Base-by-base conservation (phyloP, 2,113 vertebrate species). In the Epinephelus moara region DNA sequence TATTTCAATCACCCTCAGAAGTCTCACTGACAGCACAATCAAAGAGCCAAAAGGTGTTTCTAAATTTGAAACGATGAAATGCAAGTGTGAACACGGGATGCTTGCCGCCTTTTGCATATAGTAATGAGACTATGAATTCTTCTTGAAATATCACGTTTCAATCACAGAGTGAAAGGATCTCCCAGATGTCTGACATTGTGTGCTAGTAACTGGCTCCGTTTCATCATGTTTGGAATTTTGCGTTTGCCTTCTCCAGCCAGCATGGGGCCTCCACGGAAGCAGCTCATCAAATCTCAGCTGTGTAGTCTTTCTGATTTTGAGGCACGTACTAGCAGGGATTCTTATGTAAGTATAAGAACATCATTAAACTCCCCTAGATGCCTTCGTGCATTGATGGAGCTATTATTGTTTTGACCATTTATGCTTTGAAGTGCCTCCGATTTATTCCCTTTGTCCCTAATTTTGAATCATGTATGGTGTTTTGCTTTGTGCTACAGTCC, bases 211-310 rank as follows among this genome's bases (percentile, higher is more conserved):
- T 62, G 60, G 68, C 67, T 76, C 70, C n/a, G 8, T 78, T 83
- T 91, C 70, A 73, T 88, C 64, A 47, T 72, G 59, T 56, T 79
- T 85, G 75, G 17, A 55, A 68, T 85, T 87, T 78, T 79, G 59
- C 80, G 78, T 89, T 67, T 81, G 60, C 52, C 52, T 69, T 83
- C 60, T 78, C 30, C 37, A 72, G 67, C 68, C 67, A 25, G 73
- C 55, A 76, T 15, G 9, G 42, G 40, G 63, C 37, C 59, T 74
- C 59, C 37, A 6, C 4, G 25, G 76, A 84, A 69, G 70, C 21
- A 74, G 70, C 53, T 77, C 67, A 76, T 71, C 12, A 0, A 76
- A 70, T 69, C 52, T 72, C 66, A 71, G 18, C 68, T 37, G 17
- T 55, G 25, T 78, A 17, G 11, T 60, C 19, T 19, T 70, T 69